Evolutionary conservation across 2,113 vertebrate genomes (phyloP), one percentile per base, ranked within the genome.

Genomic region (Trematocara marginatum): DNA sequence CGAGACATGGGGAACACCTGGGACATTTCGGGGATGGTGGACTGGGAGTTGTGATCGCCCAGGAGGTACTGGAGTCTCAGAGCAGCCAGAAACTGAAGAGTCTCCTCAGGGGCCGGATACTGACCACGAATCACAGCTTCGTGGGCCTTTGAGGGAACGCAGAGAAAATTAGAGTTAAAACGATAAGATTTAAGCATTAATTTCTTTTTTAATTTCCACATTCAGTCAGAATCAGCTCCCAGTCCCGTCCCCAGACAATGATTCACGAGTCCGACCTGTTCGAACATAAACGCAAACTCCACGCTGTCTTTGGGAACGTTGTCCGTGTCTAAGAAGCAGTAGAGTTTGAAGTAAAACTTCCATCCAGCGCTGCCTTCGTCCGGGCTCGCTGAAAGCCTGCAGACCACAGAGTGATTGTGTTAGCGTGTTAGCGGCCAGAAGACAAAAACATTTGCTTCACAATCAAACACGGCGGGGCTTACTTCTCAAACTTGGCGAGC

Each of bases 271-370:
- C 45, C 88, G 86, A 99, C 99, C 98, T 99, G 98, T 52, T 99
- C 98, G 90, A 99, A 99, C 97, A 99, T 99, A 94, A 99, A 99
- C 1, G 98, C 98, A 10, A 99, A 99, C 94, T 99, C 99, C 94
- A 99, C 98, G 0, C 98, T 98, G 90, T 99, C 98, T 91, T 96
- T 97, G 15, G 97, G 97, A 79, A 99, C 97, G 0, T 94, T 97
- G 85, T 99, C 97, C 0, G 97, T 98, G 94, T 99, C 98, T 91
- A 98, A 78, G 96, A 99, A 99, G 93, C 99, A 99, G 95, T 99
- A 99, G 18, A 99, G 98, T 83, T 99, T 99, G 94, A 99, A 99
- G 94, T 99, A 99, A 92, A 99, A 98, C 90, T 97, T 98, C 98
- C 98, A 99, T 10, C 95, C 96, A 3, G 92, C 89, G 79, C 96